Base-by-base conservation (phyloP, 2,797 vertebrate genomes). In the Sebastes alutus region DNA sequence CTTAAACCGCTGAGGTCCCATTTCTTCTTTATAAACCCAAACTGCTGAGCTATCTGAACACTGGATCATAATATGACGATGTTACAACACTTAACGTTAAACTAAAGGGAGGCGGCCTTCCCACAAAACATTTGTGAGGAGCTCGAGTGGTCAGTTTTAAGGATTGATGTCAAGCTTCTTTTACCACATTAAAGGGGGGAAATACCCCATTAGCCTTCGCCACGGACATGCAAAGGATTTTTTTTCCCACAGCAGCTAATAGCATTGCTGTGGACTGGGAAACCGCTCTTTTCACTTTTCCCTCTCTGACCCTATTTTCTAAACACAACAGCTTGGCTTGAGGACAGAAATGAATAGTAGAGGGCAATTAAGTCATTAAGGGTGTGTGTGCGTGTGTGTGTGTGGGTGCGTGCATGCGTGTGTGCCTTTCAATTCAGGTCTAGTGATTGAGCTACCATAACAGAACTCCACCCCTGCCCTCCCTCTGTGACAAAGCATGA, bases 351-450 rank as follows among this genome's bases (percentile, higher is more conserved):
- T 65, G 86, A 91, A 91, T 90, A 70, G 81, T 1, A 23, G 80
- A 81, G 83, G 76, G 86, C 72, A 88, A 89, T 93, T 89, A 92
- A 92, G 87, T 89, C 89, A 81, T 84, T 65, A 76, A 83, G 65
- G 29, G 30, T 65, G 82, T 64, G 69, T 55, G 73, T 65, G 32
- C 29, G 78, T 30, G 29, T 7, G 29, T 12, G 33, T 35, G 35
- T 13, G 35, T 35, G 35, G 12, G 75, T 72, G 73, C 12, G 25
- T 55, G 79, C 61, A 32, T 79, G 66, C 58, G 8, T 74, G 82
- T 66, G 66, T 46, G 77, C 65, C 29, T 74, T 83, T 86, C 35
- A 83, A 63, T 84, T 85, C 75, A 77, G 76, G 75, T 82, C 87
- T 62, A 63, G 66, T 72, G 82, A 87, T 38, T 52, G 80, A 83